A percentile compares a stretch with the other conserved stretches of the same genome.
Evolutionary conservation across 2,797 vertebrate genomes (phyloP).

Genomic region (Gobionotothen gibberifrons): DNA sequence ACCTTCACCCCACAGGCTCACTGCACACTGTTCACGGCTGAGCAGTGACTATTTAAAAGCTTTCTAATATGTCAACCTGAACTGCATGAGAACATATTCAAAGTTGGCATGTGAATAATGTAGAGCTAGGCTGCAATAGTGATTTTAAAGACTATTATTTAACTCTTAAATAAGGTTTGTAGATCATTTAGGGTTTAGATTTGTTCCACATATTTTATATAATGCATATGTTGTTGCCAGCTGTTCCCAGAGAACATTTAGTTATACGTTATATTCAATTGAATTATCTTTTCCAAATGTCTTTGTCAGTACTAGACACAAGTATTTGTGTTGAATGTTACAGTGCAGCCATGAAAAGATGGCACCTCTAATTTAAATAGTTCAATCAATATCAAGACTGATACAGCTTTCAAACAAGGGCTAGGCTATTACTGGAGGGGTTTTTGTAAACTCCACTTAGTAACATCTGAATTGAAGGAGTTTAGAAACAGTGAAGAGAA

Average conservation of each 20-base stretch:
- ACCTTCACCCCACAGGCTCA: conserved; percentile 19
- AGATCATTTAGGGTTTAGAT: background rate
- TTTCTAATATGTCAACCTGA: background rate
- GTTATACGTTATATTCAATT: background rate
- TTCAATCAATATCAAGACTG: background rate
- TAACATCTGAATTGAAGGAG: background rate
- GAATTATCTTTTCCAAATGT: background rate
- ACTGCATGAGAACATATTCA: background rate
- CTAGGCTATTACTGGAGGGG: background rate
- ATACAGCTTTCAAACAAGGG: background rate
- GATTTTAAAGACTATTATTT: background rate
- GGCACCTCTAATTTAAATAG: background rate
- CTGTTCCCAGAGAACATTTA: background rate
- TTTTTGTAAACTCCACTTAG: too few species aligned
- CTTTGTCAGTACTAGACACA: background rate
- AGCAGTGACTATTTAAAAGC: background rate
- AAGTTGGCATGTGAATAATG: background rate
- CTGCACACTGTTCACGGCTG: background rate
- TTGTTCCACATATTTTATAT: background rate
- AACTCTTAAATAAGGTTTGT: background rate
- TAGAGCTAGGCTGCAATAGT: too few species aligned
- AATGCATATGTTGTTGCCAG: background rate
- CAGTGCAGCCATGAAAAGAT: background rate
- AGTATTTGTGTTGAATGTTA: background rate
- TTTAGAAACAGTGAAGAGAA: conserved; percentile 16